These are phyloP conservation scores for Heliocidaris erythrogramma DNA, from an alignment of 35 echinoderm and acorn worm genomes.

Conservation along the genomic window DNA sequence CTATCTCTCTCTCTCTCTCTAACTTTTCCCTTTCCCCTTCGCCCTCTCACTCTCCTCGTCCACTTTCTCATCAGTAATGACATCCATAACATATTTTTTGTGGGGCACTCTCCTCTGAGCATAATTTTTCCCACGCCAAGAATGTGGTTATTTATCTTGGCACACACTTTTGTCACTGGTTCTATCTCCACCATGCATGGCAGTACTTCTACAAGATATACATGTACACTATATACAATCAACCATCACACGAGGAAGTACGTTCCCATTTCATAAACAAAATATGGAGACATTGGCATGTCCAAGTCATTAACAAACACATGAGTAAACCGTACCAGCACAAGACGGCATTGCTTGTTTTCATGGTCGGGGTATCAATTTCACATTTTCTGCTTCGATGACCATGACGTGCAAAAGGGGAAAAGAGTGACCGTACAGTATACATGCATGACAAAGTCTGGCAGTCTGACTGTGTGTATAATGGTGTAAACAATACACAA, in stretches of 20 bases:
- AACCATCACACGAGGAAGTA: no score
- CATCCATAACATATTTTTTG: not conserved
- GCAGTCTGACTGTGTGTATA: no score
- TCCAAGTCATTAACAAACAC: not conserved
- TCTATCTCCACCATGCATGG: not conserved
- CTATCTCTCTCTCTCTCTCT: not conserved
- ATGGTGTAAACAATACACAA: no score
- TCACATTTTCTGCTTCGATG: not conserved
- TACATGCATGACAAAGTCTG: not conserved
- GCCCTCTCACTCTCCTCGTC: not conserved
- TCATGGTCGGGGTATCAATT: not conserved
- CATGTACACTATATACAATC: no score
- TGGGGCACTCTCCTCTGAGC: not conserved
- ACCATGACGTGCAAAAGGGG: not conserved
- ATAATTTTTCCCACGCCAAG: not conserved
- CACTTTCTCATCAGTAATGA: not conserved
- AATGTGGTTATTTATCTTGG: constrained; percentile 4
- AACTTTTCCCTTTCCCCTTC: not conserved
- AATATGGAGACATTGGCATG: no score
- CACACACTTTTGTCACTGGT: not conserved
- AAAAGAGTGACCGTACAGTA: not conserved
- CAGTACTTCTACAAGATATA: not conserved
- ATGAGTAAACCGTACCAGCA: not conserved
- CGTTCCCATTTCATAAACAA: no score
- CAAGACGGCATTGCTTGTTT: not conserved